Base-by-base conservation (phyloP, 2,113 vertebrate species). In the Syngnathoides biaculeatus region DNA sequence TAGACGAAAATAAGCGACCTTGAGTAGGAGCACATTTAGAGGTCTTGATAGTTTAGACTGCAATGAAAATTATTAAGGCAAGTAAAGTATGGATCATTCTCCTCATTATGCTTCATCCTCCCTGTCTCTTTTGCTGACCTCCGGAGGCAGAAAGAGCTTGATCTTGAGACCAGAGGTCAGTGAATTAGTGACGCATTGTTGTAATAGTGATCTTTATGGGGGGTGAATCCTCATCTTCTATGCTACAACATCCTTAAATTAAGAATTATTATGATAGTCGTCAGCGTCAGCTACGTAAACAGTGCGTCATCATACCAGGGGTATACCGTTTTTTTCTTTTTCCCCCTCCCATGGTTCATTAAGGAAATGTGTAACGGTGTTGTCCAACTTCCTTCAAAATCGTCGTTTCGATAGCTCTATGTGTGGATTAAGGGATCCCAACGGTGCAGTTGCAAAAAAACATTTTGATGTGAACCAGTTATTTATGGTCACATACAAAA, bases 21-120 rank as follows among this genome's bases (percentile, higher is more conserved):
- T 79, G 56, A 79, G 78, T 14, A 65, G 52, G 69, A 73, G 65
- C 68, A 71, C 77, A 67, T 75, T 64, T 81, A 78, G 71, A 62
- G 26, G 67, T 81, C 67, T 68, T 81, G 72, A 82, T 60, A 27
- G 75, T 79, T 77, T 19, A 38, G 76, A 77, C 69, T 77, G 69
- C 39, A 57, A 64, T 50, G 79, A 85, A 87, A 72, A 82, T 85
- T 86, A 87, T 88, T 88, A 88, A 87, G 86, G 88, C 83, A 79
- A 81, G 79, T 45, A 61, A 76, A 55, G 72, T 87, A 88, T 89
- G 76, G 88, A 89, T 89, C 57, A 79, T 42, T 48, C 67, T 83
- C 74, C 84, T 86, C 79, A 87, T 85, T 86, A 86, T 71, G n/a
- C 64, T 65, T 65, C 73, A 75, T 82, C 73, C 81, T 74, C 67